Evolutionary conservation across 2,888 invertebrate genomes (phyloP), one percentile per base, ranked within the genome.

Genomic region (Andrena praecox): DNA sequence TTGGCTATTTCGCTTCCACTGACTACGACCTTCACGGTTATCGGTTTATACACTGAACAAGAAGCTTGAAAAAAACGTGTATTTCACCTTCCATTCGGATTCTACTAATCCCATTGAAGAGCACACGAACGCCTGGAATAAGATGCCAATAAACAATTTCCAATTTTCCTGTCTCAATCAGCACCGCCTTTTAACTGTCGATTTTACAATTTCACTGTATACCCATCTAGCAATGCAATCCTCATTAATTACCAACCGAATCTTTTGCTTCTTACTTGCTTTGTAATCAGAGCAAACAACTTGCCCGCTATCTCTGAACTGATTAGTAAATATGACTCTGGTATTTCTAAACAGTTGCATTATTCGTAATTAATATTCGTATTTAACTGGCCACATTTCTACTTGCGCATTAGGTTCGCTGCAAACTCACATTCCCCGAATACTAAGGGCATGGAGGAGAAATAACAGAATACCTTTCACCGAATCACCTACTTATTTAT

Each of bases 381-480:
- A 20, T 20, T 20, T 20, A 29, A 8, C n/a, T 59, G 24, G 5
- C 1, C 31, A 42, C 3, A 2, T n/a, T 42, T 31, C 16, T 2
- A 35, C 16, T 0, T 27, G 27, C 2, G n/a, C 20, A 27, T 16
- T 2, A 16, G 20, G 24, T 8, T n/a, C 4, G 33, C 4, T 16
- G 29, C n/a, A 54, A 35, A 35, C 8, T 12, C 24, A 4, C 16
- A 42, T 64, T 62, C 5, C 8, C n/a, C 33, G 48, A 69, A 42
- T 24, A 8, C 20, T 6, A 42, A 59, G 8, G 42, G 16, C 24
- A 29, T 12, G n/a, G n/a, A 10, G 4, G n/a, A 20, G 3, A 4
- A 60, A 60, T n/a, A 12, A 35, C 24, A n/a, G 4, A 52, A n/a
- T 59, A 72, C 72, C 84, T 84, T 83, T 84, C 84, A 76, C 84